Conservation (phyloP, 2,888 invertebrate genomes). For the Drosophila formosana region DNA sequence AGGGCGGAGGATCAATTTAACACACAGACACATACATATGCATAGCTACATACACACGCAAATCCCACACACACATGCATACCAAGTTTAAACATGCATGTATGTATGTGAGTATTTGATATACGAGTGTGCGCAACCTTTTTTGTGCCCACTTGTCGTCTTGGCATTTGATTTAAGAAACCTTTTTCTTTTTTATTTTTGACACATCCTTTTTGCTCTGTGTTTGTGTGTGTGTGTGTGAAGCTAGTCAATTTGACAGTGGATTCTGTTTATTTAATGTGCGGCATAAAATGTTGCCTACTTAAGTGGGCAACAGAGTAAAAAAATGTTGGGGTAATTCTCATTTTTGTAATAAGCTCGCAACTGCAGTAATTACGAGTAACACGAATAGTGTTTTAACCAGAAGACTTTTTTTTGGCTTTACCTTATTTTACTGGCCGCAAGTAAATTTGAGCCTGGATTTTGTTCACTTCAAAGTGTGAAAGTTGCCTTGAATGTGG, state of each 20-base stretch:
- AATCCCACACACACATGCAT: conserved; percentile 17
- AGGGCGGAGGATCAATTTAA: conserved; percentile 42
- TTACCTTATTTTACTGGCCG: conserved; percentile 10
- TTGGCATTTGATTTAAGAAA: conserved; percentile 38
- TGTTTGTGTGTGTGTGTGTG: conserved; percentile 15
- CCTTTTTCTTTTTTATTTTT: conserved; percentile 40
- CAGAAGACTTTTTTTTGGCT: conserved; percentile 13
- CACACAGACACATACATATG: conserved; percentile 2
- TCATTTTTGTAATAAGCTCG: neutral
- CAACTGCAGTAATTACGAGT: neutral
- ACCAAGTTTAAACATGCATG: conserved; percentile 8
- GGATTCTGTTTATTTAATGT: conserved; percentile 33
- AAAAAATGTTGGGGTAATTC: neutral
- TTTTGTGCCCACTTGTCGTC: conserved; percentile 67
- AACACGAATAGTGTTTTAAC: conserved; percentile 4
- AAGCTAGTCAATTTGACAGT: conserved; percentile 40
- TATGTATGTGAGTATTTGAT: conserved; percentile 12
- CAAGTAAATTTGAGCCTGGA: neutral
- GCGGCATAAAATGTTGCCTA: conserved; percentile 59
- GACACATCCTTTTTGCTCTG: conserved; percentile 11
- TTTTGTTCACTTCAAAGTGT: no score
- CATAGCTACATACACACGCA: no score
- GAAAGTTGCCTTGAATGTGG: neutral
- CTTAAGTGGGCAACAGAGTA: conserved; percentile 38
- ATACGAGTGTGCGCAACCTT: conserved; percentile 14